Base-by-base conservation (phyloP, 2,888 invertebrate genomes). In the Microplitis deprimator region DNA sequence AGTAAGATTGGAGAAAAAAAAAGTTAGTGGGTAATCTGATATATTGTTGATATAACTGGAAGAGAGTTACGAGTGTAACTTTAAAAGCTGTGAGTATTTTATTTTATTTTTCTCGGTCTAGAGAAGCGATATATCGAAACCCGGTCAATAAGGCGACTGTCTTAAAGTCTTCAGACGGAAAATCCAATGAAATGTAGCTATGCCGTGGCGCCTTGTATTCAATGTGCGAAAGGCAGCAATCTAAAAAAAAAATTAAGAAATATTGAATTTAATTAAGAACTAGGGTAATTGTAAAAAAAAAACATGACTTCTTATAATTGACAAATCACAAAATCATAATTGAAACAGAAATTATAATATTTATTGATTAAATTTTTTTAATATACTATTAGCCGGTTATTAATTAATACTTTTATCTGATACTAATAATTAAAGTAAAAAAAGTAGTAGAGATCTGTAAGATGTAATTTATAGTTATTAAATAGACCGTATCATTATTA, bases 71-170 rank as follows among this genome's bases (percentile, higher is more conserved):
- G 50, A 50, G 50, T 50, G 50, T 50, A 50, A 50, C 10, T 50
- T 50, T 13, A 13, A 50, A 50, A 50, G 50, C 50, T 50, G 50
- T 50, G 50, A 13, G 50, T 50, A 50, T 50, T 10, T 50, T 50
- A 50, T 50, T 50, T 50, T 50, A 50, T 50, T 50, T 50, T 50
- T 50, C 50, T 50, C 50, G 50, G 50, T 50, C 50, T 50, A 50
- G 50, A 50, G 84, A 85, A 86, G 81, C 83, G 84, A 83, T 85
- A 83, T 82, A 86, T 86, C 84, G 86, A 85, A 82, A 73, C 77
- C 79, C 81, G 82, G 84, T 86, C 86, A 87, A 87, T 85, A 83
- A 85, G 71, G 79, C 82, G 83, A 83, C 86, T 88, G 88, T 89
- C 86, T 85, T 82, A 78, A 85, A 80, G 84, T 86, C 85, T 83